Evolutionary conservation across 2,797 vertebrate genomes (phyloP).

Genomic region (Rhinichthys osculus): DNA sequence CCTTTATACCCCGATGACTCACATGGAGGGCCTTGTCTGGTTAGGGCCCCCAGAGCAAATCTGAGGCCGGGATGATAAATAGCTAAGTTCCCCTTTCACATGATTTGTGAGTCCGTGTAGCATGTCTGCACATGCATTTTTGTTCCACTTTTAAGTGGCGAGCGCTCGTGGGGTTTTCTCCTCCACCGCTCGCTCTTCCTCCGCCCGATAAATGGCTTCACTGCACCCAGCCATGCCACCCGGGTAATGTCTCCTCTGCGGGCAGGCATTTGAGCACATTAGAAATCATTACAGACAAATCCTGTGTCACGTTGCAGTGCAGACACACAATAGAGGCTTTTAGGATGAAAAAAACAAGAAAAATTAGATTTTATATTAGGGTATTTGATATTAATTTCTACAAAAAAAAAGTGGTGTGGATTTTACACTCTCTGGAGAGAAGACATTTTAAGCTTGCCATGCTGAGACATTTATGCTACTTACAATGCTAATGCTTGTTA

Average conservation of each 20-base stretch:
- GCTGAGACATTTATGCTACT: background rate
- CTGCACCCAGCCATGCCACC: slow-evolving; percentile 36
- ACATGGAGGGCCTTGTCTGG: slow-evolving; percentile 61
- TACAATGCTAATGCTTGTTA: background rate
- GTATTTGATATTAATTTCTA: slow-evolving; percentile 60
- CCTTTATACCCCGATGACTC: slow-evolving; percentile 65
- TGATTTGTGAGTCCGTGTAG: slow-evolving; percentile 58
- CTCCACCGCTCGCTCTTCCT: background rate
- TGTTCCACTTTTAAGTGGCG: slow-evolving; percentile 64
- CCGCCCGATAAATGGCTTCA: slow-evolving; percentile 53
- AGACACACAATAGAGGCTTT: slow-evolving; percentile 44
- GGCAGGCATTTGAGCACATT: slow-evolving; percentile 51
- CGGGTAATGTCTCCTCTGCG: slow-evolving; percentile 57
- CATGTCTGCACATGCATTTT: slow-evolving; percentile 56
- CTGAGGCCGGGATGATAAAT: slow-evolving; percentile 70
- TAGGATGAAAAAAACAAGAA: slow-evolving; percentile 67
- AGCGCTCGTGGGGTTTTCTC: slow-evolving; percentile 51
- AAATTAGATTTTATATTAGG: slow-evolving; percentile 59
- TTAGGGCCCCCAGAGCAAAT: slow-evolving; percentile 58
- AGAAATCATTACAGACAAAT: slow-evolving; percentile 43
- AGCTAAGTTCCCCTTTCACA: slow-evolving; percentile 53
- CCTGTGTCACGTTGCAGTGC: slow-evolving; percentile 37
- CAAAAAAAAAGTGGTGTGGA: slow-evolving; percentile 31
- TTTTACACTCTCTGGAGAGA: background rate
- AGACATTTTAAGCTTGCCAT: slow-evolving; percentile 15